phyloP scores from a whole-genome alignment of 2,113 vertebrate species.

The Carassius carassius region DNA sequence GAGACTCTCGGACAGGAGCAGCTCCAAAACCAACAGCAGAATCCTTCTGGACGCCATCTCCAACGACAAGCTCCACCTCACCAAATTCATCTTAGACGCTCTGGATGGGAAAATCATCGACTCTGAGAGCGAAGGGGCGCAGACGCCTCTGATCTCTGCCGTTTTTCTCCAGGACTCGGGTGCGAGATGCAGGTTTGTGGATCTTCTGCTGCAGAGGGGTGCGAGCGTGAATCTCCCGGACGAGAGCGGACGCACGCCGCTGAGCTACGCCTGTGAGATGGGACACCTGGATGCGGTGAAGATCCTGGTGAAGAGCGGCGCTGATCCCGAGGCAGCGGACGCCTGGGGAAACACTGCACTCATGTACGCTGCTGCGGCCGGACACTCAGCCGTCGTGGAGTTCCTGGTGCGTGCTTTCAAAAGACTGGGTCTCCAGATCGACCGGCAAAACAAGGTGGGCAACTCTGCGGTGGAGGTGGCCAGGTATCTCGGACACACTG shows the following conservation, averaged over 20 bases:
- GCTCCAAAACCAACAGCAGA: conserved; percentile 59
- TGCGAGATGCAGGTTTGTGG: conserved; percentile 66
- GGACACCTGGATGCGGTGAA: conserved; percentile 72
- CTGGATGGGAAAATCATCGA: conserved; percentile 74
- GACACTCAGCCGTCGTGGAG: conserved; percentile 66
- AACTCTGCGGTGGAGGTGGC: conserved; percentile 73
- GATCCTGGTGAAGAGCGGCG: conserved; percentile 69
- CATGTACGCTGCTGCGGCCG: conserved; percentile 69
- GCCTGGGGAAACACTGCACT: conserved; percentile 72
- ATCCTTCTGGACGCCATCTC: conserved; percentile 75
- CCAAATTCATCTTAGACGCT: conserved; percentile 73
- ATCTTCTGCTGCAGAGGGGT: conserved; percentile 71
- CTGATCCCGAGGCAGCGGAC: conserved; percentile 73
- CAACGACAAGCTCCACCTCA: conserved; percentile 74
- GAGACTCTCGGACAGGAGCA: conserved; percentile 55
- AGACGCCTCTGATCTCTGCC: conserved; percentile 72
- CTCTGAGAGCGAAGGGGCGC: conserved; percentile 64
- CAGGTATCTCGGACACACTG: conserved; percentile 70
- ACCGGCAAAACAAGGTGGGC: conserved; percentile 73
- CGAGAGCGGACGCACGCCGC: conserved; percentile 67
- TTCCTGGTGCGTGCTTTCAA: conserved; percentile 77
- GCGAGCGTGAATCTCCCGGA: conserved; percentile 70
- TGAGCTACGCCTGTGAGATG: conserved; percentile 74
- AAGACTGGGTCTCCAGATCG: conserved; percentile 72
- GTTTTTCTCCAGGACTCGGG: conserved; percentile 63